Base-by-base conservation (phyloP, 2,797 vertebrate species). In the Cossypha polioptera region DNA sequence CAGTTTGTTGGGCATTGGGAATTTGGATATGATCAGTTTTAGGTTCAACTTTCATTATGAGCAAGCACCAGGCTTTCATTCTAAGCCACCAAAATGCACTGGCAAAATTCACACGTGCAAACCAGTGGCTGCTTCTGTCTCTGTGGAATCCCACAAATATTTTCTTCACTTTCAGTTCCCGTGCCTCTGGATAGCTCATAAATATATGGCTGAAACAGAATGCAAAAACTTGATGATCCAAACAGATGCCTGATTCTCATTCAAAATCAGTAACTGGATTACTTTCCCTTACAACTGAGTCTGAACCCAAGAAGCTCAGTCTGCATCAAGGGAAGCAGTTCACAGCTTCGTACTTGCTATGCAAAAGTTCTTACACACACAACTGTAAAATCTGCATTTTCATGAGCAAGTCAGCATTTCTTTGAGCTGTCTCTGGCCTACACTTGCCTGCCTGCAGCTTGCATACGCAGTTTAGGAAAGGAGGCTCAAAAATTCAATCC, bases 341-440 rank as follows among this genome's bases (percentile, higher is more conserved):
- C 82, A 86, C 90, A 88, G 79, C 63, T 94, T 94, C 73, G 62
- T 80, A 88, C 92, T 92, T 94, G 92, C 88, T 90, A n/a, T 93
- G 86, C 2, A 18, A 68, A 88, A 48, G 73, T 83, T 95, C 96
- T 94, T 78, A 81, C 73, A 92, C 66, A 83, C 65, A 84, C 73
- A 86, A 88, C 85, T 88, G 82, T 95, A 94, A 94, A 94, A 95
- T 86, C 86, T 92, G 86, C 79, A 95, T 96, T 96, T 96, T 95
- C 82, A 94, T 92, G 76, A 94, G 88, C 66, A 90, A 96, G 76
- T 91, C 90, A 91, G 92, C 93, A 92, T 86, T 95, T 93, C 79
- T 92, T 78, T 50, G 54, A 78, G 91, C 67, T 84, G 66, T 88
- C 73, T 95, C 76, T 95, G 73, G 90, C 83, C 91, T 87, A 38